These are phyloP conservation scores for Sinotaia quadrata DNA, from an alignment of 2,888 invertebrate genomes.

Conservation along the genomic window DNA sequence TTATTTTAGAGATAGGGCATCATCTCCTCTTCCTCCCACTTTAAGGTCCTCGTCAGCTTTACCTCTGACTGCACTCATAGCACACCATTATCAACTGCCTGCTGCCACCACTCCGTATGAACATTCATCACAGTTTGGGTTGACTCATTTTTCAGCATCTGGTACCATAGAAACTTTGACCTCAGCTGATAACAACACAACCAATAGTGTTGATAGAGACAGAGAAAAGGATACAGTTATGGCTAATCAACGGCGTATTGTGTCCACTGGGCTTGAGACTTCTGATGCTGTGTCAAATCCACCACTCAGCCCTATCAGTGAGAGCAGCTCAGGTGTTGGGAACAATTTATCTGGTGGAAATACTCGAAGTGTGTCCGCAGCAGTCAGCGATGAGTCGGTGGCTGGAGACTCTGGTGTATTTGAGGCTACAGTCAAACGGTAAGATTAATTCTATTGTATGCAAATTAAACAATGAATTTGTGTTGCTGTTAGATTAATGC, in stretches of 20 bases:
- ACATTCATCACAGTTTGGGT: not conserved
- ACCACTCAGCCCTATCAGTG: slow-evolving; percentile 72
- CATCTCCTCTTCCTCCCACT: not conserved
- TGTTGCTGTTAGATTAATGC: too few relatives aligned
- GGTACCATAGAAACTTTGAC: not conserved
- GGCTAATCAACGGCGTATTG: slow-evolving; percentile 5
- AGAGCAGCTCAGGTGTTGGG: slow-evolving; percentile 70
- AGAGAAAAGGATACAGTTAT: not conserved
- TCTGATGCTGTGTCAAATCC: slow-evolving; percentile 55
- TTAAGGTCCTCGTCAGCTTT: not conserved
- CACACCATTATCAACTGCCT: not conserved
- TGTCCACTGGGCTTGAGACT: slow-evolving; percentile 24
- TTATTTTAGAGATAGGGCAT: not conserved
- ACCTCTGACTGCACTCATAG: not conserved
- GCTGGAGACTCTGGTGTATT: slow-evolving; percentile 80
- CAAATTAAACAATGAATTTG: too few relatives aligned
- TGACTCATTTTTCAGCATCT: too few relatives aligned
- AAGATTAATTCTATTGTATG: too few relatives aligned
- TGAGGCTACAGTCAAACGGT: slow-evolving; percentile 72
- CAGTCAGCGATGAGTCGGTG: slow-evolving; percentile 96
- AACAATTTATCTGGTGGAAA: slow-evolving; percentile 69
- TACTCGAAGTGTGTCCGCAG: slow-evolving; percentile 84
- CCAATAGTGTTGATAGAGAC: not conserved
- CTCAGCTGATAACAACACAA: not conserved
- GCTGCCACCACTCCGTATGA: not conserved